Conservation (phyloP, 1,140 invertebrate species). For the Neuroterus valhalla region DNA sequence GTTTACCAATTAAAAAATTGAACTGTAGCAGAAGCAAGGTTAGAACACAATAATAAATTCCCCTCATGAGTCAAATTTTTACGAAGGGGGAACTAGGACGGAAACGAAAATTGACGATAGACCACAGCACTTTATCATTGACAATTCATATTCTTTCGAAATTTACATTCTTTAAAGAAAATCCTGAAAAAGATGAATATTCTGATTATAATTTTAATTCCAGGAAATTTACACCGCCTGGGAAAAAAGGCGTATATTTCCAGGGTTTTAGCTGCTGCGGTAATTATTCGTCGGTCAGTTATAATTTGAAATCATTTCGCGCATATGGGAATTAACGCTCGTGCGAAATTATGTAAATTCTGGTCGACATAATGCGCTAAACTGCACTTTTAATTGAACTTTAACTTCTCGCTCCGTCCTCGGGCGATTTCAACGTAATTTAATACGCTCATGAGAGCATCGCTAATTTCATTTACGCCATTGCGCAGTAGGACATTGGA, state of each 20-base stretch:
- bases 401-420: constrained; percentile 18
- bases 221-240: background rate
- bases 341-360: constrained; percentile 22
- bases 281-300: constrained; percentile 18
- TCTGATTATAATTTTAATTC: background rate
- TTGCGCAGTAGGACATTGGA: background rate
- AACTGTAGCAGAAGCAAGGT: no score
- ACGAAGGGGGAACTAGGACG: no score
- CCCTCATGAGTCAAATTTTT: no score
- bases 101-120: no score
- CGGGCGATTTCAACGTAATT: constrained; percentile 23
- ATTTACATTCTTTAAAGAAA: no score
- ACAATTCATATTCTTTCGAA: no score
- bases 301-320: constrained; percentile 14
- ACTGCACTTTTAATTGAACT: constrained; percentile 25
- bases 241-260: background rate
- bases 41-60: no score
- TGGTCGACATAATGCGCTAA: constrained; percentile 12
- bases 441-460: constrained; percentile 23
- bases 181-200: background rate
- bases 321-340: constrained; percentile 21
- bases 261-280: background rate
- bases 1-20: no score
- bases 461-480: constrained; percentile 26
- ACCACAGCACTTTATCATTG: no score